phyloP scores from a whole-genome alignment of 2,113 vertebrate species.

The Phyllopteryx taeniolatus region DNA sequence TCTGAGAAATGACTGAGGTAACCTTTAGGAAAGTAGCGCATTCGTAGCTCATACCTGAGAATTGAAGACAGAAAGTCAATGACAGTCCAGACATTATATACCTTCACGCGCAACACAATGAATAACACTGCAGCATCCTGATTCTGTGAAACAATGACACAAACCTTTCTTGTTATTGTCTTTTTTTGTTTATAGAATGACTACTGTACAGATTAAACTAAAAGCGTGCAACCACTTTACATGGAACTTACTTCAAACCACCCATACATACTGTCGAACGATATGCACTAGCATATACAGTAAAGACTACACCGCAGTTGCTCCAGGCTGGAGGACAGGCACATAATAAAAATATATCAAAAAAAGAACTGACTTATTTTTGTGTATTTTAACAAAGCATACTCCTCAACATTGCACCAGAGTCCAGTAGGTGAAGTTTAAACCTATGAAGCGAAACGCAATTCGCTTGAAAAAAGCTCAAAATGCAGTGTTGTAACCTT shows the following conservation, averaged over 20 bases:
- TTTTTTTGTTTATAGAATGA: slow-evolving; percentile 6
- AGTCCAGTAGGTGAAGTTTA: not conserved
- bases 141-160: not conserved
- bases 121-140: slow-evolving; percentile 1
- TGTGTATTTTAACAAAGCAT: not conserved
- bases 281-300: not conserved
- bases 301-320: not conserved
- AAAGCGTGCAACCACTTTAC: not conserved
- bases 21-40: slow-evolving; percentile 96
- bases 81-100: not conserved
- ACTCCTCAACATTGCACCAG: not conserved
- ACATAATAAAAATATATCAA: not conserved
- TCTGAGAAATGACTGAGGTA: slow-evolving; percentile 96
- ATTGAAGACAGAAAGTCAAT: slow-evolving; percentile 11
- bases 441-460: slow-evolving; percentile 27
- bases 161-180: not conserved
- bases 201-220: slow-evolving; percentile 11
- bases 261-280: not conserved
- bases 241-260: not conserved
- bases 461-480: not conserved
- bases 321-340: not conserved
- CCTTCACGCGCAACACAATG: not conserved
- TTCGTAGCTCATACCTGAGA: slow-evolving; percentile 90
- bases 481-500: slow-evolving; percentile 23
- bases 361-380: not conserved